phyloP scores from a whole-genome alignment of 2,888 invertebrate genomes.

The Dasypogon diadema region DNA sequence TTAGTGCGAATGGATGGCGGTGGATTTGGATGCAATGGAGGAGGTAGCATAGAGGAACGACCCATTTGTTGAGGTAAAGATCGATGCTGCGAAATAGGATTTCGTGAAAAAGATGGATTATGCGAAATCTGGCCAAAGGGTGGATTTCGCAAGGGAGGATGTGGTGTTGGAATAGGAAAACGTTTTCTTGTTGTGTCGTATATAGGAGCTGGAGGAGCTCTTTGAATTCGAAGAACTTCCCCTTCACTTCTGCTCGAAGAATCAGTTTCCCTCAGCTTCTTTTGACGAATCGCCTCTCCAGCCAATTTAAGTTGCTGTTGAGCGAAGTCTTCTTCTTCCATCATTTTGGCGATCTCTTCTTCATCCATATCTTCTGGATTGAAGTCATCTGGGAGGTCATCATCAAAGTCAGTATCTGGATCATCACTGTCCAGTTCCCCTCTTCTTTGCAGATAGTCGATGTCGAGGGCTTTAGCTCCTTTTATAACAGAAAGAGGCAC shows the following conservation, averaged over 20 bases:
- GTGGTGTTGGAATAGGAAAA: slow-evolving; percentile 66
- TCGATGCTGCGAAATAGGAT: neutral
- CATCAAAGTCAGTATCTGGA: slow-evolving; percentile 58
- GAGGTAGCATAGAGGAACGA: neutral
- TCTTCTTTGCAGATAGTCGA: slow-evolving; percentile 67
- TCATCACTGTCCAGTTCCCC: slow-evolving; percentile 66
- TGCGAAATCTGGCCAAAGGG: slow-evolving; percentile 4
- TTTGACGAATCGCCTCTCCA: slow-evolving; percentile 67
- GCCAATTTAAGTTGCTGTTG: slow-evolving; percentile 71
- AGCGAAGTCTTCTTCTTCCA: slow-evolving; percentile 74
- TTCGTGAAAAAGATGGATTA: slow-evolving; percentile 23
- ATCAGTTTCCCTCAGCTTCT: slow-evolving; percentile 71
- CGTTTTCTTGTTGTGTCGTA: slow-evolving; percentile 68
- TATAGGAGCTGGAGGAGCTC: slow-evolving; percentile 66
- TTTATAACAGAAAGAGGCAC: slow-evolving; percentile 67
- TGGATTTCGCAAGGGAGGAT: slow-evolving; percentile 60
- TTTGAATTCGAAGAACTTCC: slow-evolving; percentile 58
- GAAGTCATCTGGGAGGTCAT: slow-evolving; percentile 68
- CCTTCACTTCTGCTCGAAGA: slow-evolving; percentile 40
- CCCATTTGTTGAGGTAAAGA: neutral
- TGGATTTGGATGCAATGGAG: slow-evolving; percentile 50
- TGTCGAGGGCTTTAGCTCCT: slow-evolving; percentile 67
- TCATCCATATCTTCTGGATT: slow-evolving; percentile 70
- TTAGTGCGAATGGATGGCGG: slow-evolving; percentile 52
- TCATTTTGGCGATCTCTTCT: slow-evolving; percentile 71